Base-by-base conservation (phyloP, 2,113 vertebrate species). In the Coturnix japonica region DNA sequence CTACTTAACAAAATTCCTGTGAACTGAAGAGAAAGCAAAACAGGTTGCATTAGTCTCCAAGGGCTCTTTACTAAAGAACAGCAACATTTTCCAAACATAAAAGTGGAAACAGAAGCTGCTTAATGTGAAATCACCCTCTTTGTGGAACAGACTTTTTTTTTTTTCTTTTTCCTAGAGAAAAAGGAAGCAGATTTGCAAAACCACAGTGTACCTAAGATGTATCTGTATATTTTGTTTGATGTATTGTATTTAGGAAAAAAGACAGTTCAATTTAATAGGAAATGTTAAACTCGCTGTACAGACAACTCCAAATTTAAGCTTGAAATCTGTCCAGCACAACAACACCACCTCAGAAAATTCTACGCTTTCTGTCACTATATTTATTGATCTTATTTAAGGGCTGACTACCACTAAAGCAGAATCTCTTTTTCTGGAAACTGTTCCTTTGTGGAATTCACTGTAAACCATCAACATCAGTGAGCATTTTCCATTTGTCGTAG, bases 331-430 rank as follows among this genome's bases (percentile, higher is more conserved):
- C 70, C 83, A 93, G 61, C 43, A 61, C 66, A 75, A 41, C 30
- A 85, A 31, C 41, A 73, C 35, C 3, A 44, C 43, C 61, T 92
- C 73, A 81, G 57, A 93, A 90, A 91, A 84, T 72, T 81, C 49
- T 72, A 69, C 72, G 44, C 35, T 81, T 92, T 92, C 87, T 92
- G 84, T 92, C 74, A 76, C 91, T 85, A 37, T 37, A 37, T 37
- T 37, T 37, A 37, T 37, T 37, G 37, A 37, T 37, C 37, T 37
- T 37, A 37, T 37, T 37, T 37, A 37, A 37, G 37, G 37, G 37
- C 37, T 37, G 37, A 37, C 37, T 37, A 37, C 37, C 37, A 37
- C 37, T 37, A 37, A 37, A 8, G 37, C 37, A 37, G 37, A 37
- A 7, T 37, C 37, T 37, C 37, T 37, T 37, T 37, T 10, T 37